Percentiles rank a stretch among this genome's conserved stretches.
Conservation (phyloP, 2,888 invertebrate species). For the Machimus atricapillus region DNA sequence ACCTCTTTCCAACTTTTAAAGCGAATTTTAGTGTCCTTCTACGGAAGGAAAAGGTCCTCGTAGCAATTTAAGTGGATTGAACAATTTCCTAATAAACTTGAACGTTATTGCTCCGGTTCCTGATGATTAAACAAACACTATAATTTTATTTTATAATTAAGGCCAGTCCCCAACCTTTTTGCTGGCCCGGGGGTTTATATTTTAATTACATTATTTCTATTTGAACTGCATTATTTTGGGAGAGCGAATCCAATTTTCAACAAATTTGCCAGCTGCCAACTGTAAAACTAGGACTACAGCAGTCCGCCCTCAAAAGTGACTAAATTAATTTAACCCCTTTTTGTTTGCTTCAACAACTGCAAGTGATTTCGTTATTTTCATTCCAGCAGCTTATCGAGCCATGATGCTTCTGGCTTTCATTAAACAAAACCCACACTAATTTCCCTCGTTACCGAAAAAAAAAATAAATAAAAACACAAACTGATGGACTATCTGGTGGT, state of each 20-base stretch:
- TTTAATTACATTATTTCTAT: neutral
- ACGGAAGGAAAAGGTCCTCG: neutral
- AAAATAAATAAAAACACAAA: neutral
- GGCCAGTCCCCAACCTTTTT: neutral
- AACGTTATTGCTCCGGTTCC: neutral
- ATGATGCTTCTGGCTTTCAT: neutral
- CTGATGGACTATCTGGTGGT: neutral
- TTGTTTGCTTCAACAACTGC: neutral
- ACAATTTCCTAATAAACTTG: neutral
- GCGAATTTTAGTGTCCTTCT: neutral
- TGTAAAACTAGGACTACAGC: neutral
- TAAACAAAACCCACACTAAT: neutral
- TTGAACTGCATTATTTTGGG: neutral
- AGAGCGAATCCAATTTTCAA: neutral
- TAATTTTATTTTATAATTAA: neutral
- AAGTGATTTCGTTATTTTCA: neutral
- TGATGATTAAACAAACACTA: neutral
- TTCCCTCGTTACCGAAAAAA: neutral
- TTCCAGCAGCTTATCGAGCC: neutral
- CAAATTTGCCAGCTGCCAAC: neutral
- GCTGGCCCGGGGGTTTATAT: neutral
- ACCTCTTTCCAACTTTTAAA: neutral
- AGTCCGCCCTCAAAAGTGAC: neutral
- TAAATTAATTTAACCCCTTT: neutral
- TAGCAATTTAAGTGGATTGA: neutral